Base-by-base conservation (phyloP, 2,888 invertebrate genomes). In the Mesorhabditis sp. region DNA sequence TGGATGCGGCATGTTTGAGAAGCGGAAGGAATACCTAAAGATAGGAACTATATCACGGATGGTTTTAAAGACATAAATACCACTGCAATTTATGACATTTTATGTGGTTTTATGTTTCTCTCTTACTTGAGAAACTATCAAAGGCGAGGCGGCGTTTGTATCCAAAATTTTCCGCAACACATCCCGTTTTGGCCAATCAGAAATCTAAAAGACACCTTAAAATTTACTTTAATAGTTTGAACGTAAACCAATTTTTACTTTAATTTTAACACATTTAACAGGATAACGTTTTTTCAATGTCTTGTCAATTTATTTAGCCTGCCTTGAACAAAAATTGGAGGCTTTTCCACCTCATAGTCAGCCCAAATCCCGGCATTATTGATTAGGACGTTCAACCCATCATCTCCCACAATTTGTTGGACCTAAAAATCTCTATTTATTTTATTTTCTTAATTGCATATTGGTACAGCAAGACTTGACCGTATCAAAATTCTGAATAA, bases 331-430 rank as follows among this genome's bases (percentile, higher is more conserved):
- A 28, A 28, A 28, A 28, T 28, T 28, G 28, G 28, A 28, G 28
- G 28, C 28, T 28, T 28, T 28, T 28, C 28, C 2, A 50, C 58
- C n/a, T 50, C 58, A n/a, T 50, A 50, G 10, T 50, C 58, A n/a
- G n/a, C 58, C 58, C 58, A 50, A 50, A 50, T 50, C n/a, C 58
- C 58, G 10, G 58, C 58, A n/a, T 50, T 50, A n/a, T 50, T 50
- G 58, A 50, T n/a, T 10, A 50, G 2, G 10, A 50, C 10, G n/a
- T 50, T 50, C 10, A 50, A n/a, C 2, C 58, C 58, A 50, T 50
- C 10, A 10, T 50, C 58, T 10, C 58, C 58, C 10, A 10, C 7
- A 50, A 50, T 50, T 50, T 50, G 10, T 50, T 50, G 10, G n/a
- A 50, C 58, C 58, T 50, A 50, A 50, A 50, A 50, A 50, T 50